These are phyloP conservation scores for Loris lydekkerianus DNA, from an alignment of 2,797 vertebrate genomes.

Conservation along the genomic window DNA sequence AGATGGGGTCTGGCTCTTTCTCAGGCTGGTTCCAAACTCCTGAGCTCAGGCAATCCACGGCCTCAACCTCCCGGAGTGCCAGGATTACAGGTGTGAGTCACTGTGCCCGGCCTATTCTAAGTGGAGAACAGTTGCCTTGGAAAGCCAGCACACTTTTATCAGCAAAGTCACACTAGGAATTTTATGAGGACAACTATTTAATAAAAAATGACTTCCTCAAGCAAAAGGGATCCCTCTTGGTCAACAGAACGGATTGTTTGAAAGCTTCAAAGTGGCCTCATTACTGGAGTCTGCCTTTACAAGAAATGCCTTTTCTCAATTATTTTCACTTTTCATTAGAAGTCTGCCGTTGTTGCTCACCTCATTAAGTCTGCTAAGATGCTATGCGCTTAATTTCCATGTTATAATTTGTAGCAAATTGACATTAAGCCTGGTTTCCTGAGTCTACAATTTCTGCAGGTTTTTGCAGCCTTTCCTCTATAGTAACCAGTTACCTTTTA, in stretches of 20 bases:
- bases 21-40: no score
- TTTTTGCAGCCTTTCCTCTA: background rate
- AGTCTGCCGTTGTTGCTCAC: conserved; percentile 68
- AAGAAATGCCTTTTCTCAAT: conserved; percentile 77
- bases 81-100: no score
- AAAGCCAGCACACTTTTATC: conserved; percentile 46
- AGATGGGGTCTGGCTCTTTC: no score
- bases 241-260: conserved; percentile 66
- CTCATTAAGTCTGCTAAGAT: conserved; percentile 77
- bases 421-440: conserved; percentile 53
- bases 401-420: conserved; percentile 72
- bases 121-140: background rate
- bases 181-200: conserved; percentile 69
- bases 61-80: no score
- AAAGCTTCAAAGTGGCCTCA: conserved; percentile 73
- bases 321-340: conserved; percentile 83
- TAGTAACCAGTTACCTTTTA: background rate
- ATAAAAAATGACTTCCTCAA: conserved; percentile 73
- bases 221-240: conserved; percentile 54
- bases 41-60: no score
- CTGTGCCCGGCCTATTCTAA: no score
- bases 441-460: conserved; percentile 14
- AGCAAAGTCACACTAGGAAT: conserved; percentile 70
- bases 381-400: conserved; percentile 67
- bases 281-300: conserved; percentile 66